Evolutionary conservation across 2,113 vertebrate genomes (phyloP), one percentile per base, ranked within the genome.

Genomic region (Ornithorhynchus anatinus): DNA sequence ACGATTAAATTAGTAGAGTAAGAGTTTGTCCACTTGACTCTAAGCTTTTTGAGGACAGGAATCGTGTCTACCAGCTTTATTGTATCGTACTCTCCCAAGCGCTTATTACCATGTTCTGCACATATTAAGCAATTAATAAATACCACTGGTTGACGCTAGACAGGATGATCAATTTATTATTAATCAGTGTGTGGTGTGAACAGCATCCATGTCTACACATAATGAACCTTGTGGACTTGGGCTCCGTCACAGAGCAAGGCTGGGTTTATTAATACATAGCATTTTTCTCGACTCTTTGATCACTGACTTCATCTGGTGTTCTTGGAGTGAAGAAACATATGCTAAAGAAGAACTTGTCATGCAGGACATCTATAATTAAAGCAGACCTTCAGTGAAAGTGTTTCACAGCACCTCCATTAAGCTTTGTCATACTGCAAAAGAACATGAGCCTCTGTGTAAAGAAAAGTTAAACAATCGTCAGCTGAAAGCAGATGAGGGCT

Each of bases 381-480:
- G 69, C 62, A 35, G n/a, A n/a, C 45, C 16, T 61, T 84, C 88
- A 83, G 51, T 45, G 77, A 80, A 75, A 72, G 81, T 42, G 69
- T 83, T 85, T 84, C 69, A 81, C 69, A 83, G 81, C 69, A 67
- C 50, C 39, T 59, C 71, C 45, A 36, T 56, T 72, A 86, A 70
- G 70, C 81, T 88, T 80, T 75, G 60, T 83, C 84, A 70, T 75
- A 17, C 56, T 25, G 71, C n/a, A 78, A 70, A 82, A 80, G 75
- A 88, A 82, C 82, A 76, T 15, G 61, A 86, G 65, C 75, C 63
- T 70, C 10, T 12, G 74, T 82, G 77, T 87, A 84, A 71, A 80
- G 82, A 82, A 84, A 84, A 85, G 84, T 81, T 79, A 83, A 77
- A 83, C 86, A 75, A 48, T 83, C 79, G 86, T 84, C 74, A 69